A percentile compares a stretch with the other conserved stretches of the same genome.
Conservation (phyloP, 2,888 invertebrate genomes). For the Phytoseiulus persimilis region DNA sequence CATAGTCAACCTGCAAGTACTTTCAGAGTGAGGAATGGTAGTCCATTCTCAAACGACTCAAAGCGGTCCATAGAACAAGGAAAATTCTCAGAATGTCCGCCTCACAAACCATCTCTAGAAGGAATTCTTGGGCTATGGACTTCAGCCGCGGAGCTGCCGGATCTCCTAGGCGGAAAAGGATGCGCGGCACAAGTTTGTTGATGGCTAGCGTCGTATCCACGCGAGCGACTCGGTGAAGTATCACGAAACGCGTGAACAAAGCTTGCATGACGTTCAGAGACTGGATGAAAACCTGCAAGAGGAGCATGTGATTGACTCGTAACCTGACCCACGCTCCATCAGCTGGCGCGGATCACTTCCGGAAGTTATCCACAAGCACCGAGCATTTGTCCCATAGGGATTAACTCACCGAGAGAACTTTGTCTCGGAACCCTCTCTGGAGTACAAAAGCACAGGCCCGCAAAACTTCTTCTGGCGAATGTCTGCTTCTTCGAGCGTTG, state of each 20-base stretch:
- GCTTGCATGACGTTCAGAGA: constrained; percentile 33
- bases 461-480: constrained; percentile 65
- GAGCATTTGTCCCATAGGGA: too few species aligned
- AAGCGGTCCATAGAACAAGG: too few species aligned
- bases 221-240: constrained; percentile 17
- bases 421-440: constrained; percentile 72
- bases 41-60: too few species aligned
- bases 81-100: too few species aligned
- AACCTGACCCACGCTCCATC: too few species aligned
- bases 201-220: constrained; percentile 34
- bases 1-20: neutral
- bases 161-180: constrained; percentile 25
- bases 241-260: constrained; percentile 10
- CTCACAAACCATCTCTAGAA: constrained; percentile 39
- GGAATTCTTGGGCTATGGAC: constrained; percentile 42
- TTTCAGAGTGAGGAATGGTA: neutral
- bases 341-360: too few species aligned
- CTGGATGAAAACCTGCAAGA: constrained; percentile 27
- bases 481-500: constrained; percentile 41
- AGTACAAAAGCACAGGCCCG: constrained; percentile 69
- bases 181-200: constrained; percentile 32
- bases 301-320: too few species aligned
- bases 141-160: constrained; percentile 41
- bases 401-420: constrained; percentile 66
- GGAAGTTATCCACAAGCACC: too few species aligned